phyloP scores from a whole-genome alignment of 2,797 vertebrate genomes.

The Coregonus ussuriensis region DNA sequence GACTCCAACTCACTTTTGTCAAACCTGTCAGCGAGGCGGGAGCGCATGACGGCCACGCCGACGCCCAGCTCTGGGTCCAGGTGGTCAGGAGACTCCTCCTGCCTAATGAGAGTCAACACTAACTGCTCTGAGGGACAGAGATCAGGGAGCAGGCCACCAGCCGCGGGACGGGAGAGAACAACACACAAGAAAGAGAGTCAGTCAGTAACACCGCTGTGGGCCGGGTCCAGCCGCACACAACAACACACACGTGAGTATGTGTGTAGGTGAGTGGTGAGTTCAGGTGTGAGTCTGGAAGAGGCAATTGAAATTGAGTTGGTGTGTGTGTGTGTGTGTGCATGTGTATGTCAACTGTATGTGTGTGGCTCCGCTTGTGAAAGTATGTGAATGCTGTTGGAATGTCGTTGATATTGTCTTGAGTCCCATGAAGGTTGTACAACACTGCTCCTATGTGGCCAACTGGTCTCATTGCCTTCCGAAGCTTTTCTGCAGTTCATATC shows the following conservation, averaged over 20 bases:
- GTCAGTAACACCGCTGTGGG: constrained; percentile 37
- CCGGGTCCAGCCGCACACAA: background rate
- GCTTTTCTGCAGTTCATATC: constrained; percentile 25
- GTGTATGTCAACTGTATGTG: background rate
- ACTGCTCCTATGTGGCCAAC: constrained; percentile 55
- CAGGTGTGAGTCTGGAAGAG: background rate
- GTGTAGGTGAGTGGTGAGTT: background rate
- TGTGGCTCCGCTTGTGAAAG: background rate
- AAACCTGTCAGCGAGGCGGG: constrained; percentile 80
- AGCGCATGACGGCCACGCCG: constrained; percentile 69
- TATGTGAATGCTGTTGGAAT: background rate
- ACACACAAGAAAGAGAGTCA: constrained; percentile 69
- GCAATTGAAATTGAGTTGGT: background rate
- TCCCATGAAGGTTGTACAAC: constrained; percentile 32
- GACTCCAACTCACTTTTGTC: constrained; percentile 81
- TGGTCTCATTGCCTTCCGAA: constrained; percentile 27
- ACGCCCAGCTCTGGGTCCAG: constrained; percentile 72
- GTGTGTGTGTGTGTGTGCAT: background rate
- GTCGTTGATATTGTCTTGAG: constrained; percentile 12
- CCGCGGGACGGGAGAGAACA: constrained; percentile 62
- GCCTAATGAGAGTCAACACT: constrained; percentile 84
- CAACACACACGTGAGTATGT: constrained; percentile 12
- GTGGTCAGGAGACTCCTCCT: constrained; percentile 74
- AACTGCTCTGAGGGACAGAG: constrained; percentile 78
- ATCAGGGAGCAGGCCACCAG: constrained; percentile 37